These are phyloP conservation scores for Apamea sordens DNA, from an alignment of 2,888 invertebrate genomes.

Conservation along the genomic window DNA sequence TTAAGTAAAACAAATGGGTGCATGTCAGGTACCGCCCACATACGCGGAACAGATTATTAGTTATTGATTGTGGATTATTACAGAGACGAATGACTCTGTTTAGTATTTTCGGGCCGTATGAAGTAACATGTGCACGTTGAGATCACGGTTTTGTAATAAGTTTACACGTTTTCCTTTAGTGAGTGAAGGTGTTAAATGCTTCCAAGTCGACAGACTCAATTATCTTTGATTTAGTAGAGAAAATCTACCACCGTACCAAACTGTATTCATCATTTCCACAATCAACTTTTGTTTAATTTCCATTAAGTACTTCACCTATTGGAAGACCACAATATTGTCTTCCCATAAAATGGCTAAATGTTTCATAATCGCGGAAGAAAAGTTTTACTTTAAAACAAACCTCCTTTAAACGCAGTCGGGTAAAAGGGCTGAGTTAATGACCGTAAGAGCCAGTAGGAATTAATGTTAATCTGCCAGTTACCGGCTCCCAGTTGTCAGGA, in stretches of 20 bases:
- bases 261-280: neutral
- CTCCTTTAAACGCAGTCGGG: neutral
- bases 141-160: constrained; percentile 56
- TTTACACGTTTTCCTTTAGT: constrained; percentile 37
- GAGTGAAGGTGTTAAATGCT: constrained; percentile 36
- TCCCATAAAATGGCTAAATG: neutral
- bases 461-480: constrained; percentile 60
- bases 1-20: constrained; percentile 86
- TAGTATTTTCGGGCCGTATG: constrained; percentile 65
- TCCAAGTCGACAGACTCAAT: constrained; percentile 28
- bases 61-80: constrained; percentile 80
- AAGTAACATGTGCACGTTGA: constrained; percentile 57
- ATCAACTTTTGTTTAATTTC: constrained; percentile 1
- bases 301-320: neutral
- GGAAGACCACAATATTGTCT: neutral
- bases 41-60: constrained; percentile 77
- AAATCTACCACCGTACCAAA: neutral
- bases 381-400: neutral
- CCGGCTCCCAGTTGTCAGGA: constrained; percentile 60
- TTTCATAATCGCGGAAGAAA: neutral
- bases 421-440: constrained; percentile 14
- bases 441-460: constrained; percentile 36
- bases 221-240: constrained; percentile 28
- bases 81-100: constrained; percentile 68
- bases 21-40: constrained; percentile 78